Base-by-base conservation (phyloP, 2,113 vertebrate species). In the Anguilla rostrata region DNA sequence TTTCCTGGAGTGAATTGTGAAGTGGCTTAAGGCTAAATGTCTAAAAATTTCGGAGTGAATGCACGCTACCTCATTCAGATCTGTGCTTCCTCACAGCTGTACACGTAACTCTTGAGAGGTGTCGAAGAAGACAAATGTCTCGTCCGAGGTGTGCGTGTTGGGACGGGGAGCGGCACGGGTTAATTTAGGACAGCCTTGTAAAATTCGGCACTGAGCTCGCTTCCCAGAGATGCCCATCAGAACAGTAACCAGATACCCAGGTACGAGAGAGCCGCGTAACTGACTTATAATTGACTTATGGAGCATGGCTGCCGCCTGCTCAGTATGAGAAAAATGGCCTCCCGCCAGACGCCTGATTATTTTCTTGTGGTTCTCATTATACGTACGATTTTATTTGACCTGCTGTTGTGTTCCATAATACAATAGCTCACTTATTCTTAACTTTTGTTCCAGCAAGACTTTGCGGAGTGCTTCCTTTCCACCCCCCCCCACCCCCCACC, bases 281-380 rank as follows among this genome's bases (percentile, higher is more conserved):
- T 89, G 90, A 93, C 93, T 95, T 86, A 83, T 95, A 95, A 96
- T 95, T 95, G 92, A 94, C 93, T 94, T 87, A 89, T 94, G 93
- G 91, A 92, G 90, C 92, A 88, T 93, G 63, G 88, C 93, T 81
- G 91, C 89, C 91, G 91, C 89, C 92, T 92, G 87, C 88, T 89
- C 88, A 88, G 87, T 86, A 90, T 92, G 93, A 92, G 91, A 93
- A 78, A 88, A 90, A 89, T 87, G 79, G 41, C 75, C 90, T 91
- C 89, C 87, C 83, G 91, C 93, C 93, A 95, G 93, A 94, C 92
- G 92, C 92, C 85, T 93, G 91, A 93, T 95, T 94, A 92, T 95
- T 94, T 94, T 94, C 93, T 92, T 89, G 92, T 95, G 94, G 85
- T 91, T 93, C 90, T 95, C 94, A 95, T 95, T 96, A 94, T 81